Percentiles rank a stretch among this genome's conserved stretches.
Evolutionary conservation across 1,140 invertebrate genomes (phyloP).

Genomic region (Drosophila grimshawi): DNA sequence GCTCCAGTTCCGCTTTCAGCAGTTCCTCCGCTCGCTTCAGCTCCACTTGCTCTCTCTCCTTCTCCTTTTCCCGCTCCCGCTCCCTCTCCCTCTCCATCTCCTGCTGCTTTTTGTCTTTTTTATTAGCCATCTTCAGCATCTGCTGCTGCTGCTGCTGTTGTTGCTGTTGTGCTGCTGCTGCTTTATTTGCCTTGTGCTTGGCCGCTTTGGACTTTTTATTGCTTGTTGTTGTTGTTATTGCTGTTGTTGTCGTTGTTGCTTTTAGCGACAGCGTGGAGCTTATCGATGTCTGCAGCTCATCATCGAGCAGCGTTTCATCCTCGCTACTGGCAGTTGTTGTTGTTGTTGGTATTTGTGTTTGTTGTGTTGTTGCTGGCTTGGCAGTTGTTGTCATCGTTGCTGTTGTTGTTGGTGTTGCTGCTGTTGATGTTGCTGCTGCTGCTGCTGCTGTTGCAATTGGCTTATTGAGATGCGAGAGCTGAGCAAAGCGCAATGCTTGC

Average conservation of each 20-base stretch:
- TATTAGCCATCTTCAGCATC: conserved; percentile 13
- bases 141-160: conserved; percentile 6
- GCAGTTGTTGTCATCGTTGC: conserved; percentile 1
- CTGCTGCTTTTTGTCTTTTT: conserved; percentile 36
- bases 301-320: conserved; percentile 40
- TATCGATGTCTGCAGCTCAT: conserved; percentile 30
- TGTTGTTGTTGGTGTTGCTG: not conserved
- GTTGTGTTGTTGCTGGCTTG: conserved; percentile 25
- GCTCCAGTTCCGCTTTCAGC: conserved; percentile 24
- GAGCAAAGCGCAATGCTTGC: conserved; percentile 58
- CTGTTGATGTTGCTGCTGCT: not conserved
- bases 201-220: conserved; percentile 38
- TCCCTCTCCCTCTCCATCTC: not conserved
- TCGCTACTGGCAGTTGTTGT: conserved; percentile 53
- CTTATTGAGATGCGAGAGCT: conserved; percentile 67
- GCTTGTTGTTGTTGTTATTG: conserved; percentile 1
- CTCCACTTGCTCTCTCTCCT: not conserved
- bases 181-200: conserved; percentile 43
- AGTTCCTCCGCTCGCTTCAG: not conserved
- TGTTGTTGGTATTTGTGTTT: conserved; percentile 19
- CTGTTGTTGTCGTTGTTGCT: conserved; percentile 34
- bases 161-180: conserved; percentile 2
- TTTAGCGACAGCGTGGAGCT: conserved; percentile 37
- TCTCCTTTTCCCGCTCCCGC: not conserved
- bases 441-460: conserved; percentile 19